Evolutionary conservation across 2,113 vertebrate species (phyloP).

Genomic region (Candoia aspera): DNA sequence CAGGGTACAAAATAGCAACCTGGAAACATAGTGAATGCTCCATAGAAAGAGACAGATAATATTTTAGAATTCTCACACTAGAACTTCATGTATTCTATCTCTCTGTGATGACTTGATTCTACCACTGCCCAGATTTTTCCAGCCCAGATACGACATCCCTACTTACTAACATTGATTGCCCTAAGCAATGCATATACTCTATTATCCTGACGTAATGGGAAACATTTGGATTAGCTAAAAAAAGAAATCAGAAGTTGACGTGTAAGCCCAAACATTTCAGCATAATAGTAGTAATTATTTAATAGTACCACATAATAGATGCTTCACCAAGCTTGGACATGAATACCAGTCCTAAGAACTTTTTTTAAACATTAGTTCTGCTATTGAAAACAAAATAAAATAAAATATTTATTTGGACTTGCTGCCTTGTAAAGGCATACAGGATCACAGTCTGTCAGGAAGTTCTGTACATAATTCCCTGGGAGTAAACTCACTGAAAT

Average conservation of each 20-base stretch:
- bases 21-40: not conserved
- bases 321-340: constrained; percentile 1
- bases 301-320: not conserved
- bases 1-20: not conserved
- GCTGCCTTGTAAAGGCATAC: no score
- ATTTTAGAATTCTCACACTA: not conserved
- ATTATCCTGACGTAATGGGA: not conserved
- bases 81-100: not conserved
- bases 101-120: not conserved
- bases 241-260: constrained; percentile 17
- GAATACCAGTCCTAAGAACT: constrained; percentile 25
- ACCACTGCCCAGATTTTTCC: not conserved
- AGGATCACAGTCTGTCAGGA: no score
- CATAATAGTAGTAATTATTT: not conserved
- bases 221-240: not conserved
- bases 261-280: not conserved
- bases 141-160: not conserved
- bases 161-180: not conserved
- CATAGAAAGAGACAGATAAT: not conserved
- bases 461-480: no score
- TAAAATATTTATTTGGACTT: no score
- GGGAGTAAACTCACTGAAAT: no score
- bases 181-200: not conserved
- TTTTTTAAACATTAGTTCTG: constrained; percentile 9
- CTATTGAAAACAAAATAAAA: no score